Evolutionary conservation across 2,888 invertebrate species (phyloP).

Genomic region (Netelia inedita): DNA sequence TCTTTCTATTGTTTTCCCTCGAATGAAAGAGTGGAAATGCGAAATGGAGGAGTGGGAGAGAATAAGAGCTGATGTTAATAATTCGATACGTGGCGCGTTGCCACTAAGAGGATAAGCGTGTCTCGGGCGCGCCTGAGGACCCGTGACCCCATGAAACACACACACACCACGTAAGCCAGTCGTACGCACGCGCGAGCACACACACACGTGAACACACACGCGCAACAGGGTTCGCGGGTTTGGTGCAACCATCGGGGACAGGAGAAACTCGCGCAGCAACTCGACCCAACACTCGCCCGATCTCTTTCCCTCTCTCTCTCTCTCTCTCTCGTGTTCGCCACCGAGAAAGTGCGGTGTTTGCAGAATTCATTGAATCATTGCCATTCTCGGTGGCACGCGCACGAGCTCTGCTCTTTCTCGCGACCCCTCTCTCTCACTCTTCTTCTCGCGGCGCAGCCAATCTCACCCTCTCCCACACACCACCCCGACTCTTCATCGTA

Average conservation of each 20-base stretch:
- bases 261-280: background rate
- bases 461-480: slow-evolving; percentile 34
- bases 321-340: slow-evolving; percentile 15
- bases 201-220: slow-evolving; percentile 14
- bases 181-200: background rate
- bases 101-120: slow-evolving; percentile 73
- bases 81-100: slow-evolving; percentile 68
- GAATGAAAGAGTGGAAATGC: background rate
- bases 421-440: slow-evolving; percentile 19
- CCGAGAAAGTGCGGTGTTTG: slow-evolving; percentile 74
- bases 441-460: slow-evolving; percentile 1
- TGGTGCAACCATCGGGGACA: slow-evolving; percentile 22
- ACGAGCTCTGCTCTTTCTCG: slow-evolving; percentile 40
- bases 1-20: slow-evolving; percentile 64
- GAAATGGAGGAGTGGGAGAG: slow-evolving; percentile 7
- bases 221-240: background rate
- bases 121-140: slow-evolving; percentile 65
- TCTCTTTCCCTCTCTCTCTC: background rate
- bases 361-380: slow-evolving; percentile 75
- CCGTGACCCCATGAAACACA: slow-evolving; percentile 62
- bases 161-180: background rate
- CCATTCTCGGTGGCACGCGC: slow-evolving; percentile 72
- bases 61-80: slow-evolving; percentile 67
- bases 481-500: slow-evolving; percentile 54
- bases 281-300: background rate